Base-by-base conservation (phyloP, 2,113 vertebrate genomes). In the Chaenocephalus aceratus region DNA sequence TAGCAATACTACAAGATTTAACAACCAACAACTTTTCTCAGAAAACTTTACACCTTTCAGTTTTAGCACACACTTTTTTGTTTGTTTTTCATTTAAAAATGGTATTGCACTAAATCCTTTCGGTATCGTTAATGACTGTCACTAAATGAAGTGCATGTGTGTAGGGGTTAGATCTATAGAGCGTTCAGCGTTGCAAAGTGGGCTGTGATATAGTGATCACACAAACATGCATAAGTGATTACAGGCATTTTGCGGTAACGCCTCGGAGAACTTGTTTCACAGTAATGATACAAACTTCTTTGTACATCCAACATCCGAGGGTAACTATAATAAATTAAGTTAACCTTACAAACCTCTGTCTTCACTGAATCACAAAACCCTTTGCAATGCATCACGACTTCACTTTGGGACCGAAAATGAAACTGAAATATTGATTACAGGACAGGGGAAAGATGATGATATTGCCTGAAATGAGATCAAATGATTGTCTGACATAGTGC, bases 381-480 rank as follows among this genome's bases (percentile, higher is more conserved):
- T 72, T 21, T 72, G 59, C n/a, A 45, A 46, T 80, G 46, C 10
- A 56, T 82, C 21, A 66, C 0, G 10, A 64, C 52, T 36, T 26
- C 26, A n/a, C 56, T 71, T 77, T 79, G 10, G 15, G 68, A 79
- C 56, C 21, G 63, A 80, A 78, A 66, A 56, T 61, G 10, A 13
- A 76, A 79, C 49, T 82, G 77, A 80, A 88, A 75, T 86, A 84
- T 87, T 77, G 85, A 86, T 77, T 65, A 60, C 0, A 68, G 77
- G 36, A 71, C 62, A 30, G 13, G 56, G 11, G 51, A 67, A 83
- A 75, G 79, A 82, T 87, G 78, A 80, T 80, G 75, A 70, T 81
- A 69, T 76, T 65, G 72, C 46, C 60, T 85, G 80, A 82, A 87
- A 88, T 84, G 46, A 86, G 79, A 84, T 85, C 63, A 78, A 82